Evolutionary conservation across 1,140 invertebrate genomes (phyloP).

Genomic region (Arctopsyche grandis): DNA sequence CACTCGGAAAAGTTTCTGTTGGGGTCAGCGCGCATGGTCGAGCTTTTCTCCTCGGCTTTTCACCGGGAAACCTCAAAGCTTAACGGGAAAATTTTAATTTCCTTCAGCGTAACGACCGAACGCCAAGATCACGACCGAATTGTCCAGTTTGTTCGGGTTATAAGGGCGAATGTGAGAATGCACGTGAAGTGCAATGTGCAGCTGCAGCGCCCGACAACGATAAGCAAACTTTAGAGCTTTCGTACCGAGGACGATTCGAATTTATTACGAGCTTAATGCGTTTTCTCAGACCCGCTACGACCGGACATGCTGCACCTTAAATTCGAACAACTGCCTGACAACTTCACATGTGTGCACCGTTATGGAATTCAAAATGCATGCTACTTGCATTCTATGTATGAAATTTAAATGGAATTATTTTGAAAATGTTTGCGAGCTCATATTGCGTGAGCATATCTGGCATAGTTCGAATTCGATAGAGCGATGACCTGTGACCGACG

Average conservation of each 20-base stretch:
- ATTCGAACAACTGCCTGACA: constrained; percentile 4
- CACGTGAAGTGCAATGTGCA: constrained; percentile 30
- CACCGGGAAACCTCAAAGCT: background rate
- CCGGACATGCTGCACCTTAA: constrained; percentile 13
- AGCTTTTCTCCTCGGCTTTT: background rate
- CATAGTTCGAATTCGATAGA: too few species aligned
- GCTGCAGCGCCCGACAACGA: constrained; percentile 29
- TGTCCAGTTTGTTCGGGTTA: too few species aligned
- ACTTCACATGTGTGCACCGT: background rate
- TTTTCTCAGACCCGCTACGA: background rate
- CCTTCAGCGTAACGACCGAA: background rate
- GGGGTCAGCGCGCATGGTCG: background rate
- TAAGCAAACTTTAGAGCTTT: constrained; percentile 44
- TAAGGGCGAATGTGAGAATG: background rate
- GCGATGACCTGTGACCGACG: background rate
- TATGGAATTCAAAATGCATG: background rate
- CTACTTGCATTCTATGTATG: background rate
- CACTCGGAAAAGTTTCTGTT: constrained; percentile 17
- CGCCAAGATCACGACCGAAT: background rate
- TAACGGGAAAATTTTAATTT: constrained; percentile 20
- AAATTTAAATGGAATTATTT: too few species aligned
- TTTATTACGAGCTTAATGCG: constrained; percentile 40
- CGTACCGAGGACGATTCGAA: constrained; percentile 36
- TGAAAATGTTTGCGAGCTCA: too few species aligned
- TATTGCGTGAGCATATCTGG: too few species aligned